These are phyloP conservation scores for Tachycineta bicolor DNA, from an alignment of 2,113 vertebrate genomes.

Conservation along the genomic window DNA sequence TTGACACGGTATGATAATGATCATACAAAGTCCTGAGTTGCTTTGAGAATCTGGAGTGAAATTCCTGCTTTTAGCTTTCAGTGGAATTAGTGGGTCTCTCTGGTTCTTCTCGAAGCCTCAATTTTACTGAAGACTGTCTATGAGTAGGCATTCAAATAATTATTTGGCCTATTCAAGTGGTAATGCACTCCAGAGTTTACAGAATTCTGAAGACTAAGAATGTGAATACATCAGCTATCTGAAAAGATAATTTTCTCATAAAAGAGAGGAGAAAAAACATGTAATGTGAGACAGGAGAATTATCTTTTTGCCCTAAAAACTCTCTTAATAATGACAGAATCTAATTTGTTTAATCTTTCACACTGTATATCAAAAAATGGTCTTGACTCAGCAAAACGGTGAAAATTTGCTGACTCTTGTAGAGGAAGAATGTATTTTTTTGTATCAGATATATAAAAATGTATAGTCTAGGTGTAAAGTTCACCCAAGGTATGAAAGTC, in stretches of 20 bases:
- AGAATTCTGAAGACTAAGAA: conserved; percentile 65
- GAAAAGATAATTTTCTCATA: conserved; percentile 58
- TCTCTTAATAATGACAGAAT: not conserved
- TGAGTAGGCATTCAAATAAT: conserved; percentile 57
- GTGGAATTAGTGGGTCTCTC: conserved; percentile 11
- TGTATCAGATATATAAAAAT: not conserved
- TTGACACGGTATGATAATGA: not conserved
- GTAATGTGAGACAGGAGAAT: conserved; percentile 16
- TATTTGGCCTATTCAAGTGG: conserved; percentile 73
- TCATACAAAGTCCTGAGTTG: not conserved
- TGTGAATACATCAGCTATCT: conserved; percentile 32
- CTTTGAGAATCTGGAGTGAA: conserved; percentile 57
- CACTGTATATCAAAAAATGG: not conserved
- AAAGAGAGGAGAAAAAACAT: conserved; percentile 47
- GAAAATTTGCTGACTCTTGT: not conserved
- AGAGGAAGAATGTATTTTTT: not conserved
- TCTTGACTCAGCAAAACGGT: not conserved
- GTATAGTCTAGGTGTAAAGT: not conserved
- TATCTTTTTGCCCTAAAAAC: conserved; percentile 49
- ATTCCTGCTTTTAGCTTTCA: conserved; percentile 62
- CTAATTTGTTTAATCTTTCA: conserved; percentile 32
- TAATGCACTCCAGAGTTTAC: conserved; percentile 66
- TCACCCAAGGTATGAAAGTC: not conserved
- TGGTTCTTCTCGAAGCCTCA: conserved; percentile 59
- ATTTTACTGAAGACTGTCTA: conserved; percentile 50